Evolutionary conservation across 2,888 invertebrate species (phyloP).

Genomic region (Rhaphigaster nebulosa): DNA sequence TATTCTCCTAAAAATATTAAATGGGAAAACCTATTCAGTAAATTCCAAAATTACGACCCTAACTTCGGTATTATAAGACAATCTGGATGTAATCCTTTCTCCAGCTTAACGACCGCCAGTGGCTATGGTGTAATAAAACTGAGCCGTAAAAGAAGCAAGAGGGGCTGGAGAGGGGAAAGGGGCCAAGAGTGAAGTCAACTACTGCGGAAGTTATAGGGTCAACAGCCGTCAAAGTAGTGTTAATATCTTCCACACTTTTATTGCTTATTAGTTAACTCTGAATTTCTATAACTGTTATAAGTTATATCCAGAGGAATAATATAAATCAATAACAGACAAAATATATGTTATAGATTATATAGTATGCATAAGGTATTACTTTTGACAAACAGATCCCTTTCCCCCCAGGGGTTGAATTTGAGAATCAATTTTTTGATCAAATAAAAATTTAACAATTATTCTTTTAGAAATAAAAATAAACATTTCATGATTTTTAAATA

Average conservation of each 20-base stretch:
- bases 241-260: neutral
- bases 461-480: too few relatives aligned
- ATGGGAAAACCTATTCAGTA: neutral
- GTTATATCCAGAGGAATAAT: neutral
- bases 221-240: neutral
- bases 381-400: too few relatives aligned
- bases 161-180: neutral
- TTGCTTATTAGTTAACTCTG: neutral
- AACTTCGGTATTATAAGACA: slow-evolving; percentile 24
- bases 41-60: neutral
- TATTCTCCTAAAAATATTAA: neutral
- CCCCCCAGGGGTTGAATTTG: too few relatives aligned
- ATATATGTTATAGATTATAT: neutral
- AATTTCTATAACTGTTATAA: too few relatives aligned
- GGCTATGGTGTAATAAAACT: neutral
- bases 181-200: neutral
- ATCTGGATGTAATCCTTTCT: slow-evolving; percentile 26
- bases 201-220: neutral
- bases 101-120: neutral
- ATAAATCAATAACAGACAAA: neutral
- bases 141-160: neutral
- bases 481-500: too few relatives aligned
- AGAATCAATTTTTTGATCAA: too few relatives aligned
- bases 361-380: too few relatives aligned
- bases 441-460: too few relatives aligned